Conservation (phyloP, 2,113 vertebrate genomes). For the Machaerirhynchus nigripectus region DNA sequence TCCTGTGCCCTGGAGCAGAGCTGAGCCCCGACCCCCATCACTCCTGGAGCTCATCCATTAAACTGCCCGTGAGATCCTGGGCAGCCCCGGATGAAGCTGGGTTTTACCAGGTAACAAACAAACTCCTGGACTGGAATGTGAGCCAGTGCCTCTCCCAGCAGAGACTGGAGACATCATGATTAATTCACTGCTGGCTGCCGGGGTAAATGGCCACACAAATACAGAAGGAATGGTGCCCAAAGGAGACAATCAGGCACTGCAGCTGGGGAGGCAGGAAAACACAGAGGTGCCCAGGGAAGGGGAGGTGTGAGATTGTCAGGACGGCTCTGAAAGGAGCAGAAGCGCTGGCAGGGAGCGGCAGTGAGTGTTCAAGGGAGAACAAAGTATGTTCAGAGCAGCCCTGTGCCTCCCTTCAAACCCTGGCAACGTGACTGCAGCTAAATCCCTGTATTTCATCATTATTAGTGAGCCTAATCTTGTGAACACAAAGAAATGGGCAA, state of each 20-base stretch:
- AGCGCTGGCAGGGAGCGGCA: not conserved
- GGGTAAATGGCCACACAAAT: conserved; percentile 1
- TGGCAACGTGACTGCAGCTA: not conserved
- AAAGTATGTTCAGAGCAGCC: not conserved
- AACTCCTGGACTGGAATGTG: not conserved
- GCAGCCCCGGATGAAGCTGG: not conserved
- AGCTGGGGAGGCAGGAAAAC: not conserved
- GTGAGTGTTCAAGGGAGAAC: not conserved
- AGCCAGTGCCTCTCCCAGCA: conserved; percentile 13
- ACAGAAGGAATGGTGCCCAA: not conserved
- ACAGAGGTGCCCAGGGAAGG: not conserved
- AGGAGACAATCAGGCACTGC: not conserved
- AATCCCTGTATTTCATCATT: not conserved
- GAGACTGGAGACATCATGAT: conserved; percentile 6
- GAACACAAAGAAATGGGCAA: not conserved
- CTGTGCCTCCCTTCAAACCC: not conserved
- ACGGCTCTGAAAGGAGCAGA: not conserved
- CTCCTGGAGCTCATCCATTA: not conserved
- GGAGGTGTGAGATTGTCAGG: not conserved
- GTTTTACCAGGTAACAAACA: not conserved
- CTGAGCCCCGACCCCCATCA: not conserved
- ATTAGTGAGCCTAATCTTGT: not conserved
- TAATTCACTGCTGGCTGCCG: conserved; percentile 38
- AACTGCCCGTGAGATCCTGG: not conserved
- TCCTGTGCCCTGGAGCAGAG: not conserved